Evolutionary conservation across 2,113 vertebrate genomes (phyloP), one percentile per base, ranked within the genome.

Genomic region (Ctenodactylus gundi): DNA sequence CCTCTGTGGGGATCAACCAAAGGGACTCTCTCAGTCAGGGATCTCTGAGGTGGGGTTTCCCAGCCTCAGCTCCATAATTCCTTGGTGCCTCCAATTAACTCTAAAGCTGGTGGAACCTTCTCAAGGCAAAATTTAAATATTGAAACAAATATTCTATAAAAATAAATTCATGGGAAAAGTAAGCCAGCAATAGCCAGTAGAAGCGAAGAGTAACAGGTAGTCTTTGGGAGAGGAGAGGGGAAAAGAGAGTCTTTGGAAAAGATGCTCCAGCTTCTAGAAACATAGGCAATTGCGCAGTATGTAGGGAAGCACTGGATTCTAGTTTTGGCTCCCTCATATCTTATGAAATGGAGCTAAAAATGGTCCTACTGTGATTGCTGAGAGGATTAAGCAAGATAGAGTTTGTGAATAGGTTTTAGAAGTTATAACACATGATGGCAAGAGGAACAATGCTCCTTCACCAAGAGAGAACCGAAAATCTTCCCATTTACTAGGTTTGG

Each of bases 1-100:
- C 17, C 76, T 90, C 62, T 39, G 65, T 62, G n/a, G 94, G 84
- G 84, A 91, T 76, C 10, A 1, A 53, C 95, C 78, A 14, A 65
- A 41, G 93, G 96, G 94, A 96, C 73, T 94, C 80, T 95, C 80
- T 96, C 44, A 85, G 80, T 49, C 75, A 78, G 85, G 68, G 31
- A 92, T 68, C 87, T 76, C 86, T 18, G 27, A 94, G 18, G 31
- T 15, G 64, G 95, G 85, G 85, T 94, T 97, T 92, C 82, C 95
- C 95, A 88, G 51, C n/a, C n/a, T 36, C 72, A 36, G 57, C 7
- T 51, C 29, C 2, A 20, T 67, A 85, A 92, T 55, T 83, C 39
- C 21, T 20, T 4, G 10, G 58, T 76, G 39, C 60, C 46, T 76
- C 27, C 36, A 44, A 18, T 73, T 70, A 73, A 70, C 64, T 89